Evolutionary conservation across 1,140 invertebrate genomes (phyloP).

Genomic region (Daktulosphaira vitifoliae): DNA sequence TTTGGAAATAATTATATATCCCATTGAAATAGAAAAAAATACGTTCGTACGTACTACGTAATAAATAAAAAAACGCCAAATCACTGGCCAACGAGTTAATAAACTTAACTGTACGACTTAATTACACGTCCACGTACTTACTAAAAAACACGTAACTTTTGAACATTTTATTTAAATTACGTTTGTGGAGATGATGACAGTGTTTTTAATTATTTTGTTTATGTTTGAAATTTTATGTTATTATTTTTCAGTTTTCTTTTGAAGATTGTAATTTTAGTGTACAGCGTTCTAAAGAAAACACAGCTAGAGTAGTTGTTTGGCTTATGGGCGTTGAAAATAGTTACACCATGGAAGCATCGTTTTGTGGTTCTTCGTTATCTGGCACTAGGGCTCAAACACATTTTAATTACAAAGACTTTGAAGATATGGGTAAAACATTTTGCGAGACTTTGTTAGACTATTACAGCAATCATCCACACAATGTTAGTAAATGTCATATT

Average conservation of each 20-base stretch:
- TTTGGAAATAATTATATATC: too few species aligned
- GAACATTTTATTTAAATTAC: too few species aligned
- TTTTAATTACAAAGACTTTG: conserved; percentile 71
- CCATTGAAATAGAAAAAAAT: too few species aligned
- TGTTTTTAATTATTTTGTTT: too few species aligned
- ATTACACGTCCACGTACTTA: too few species aligned
- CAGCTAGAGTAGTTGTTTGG: conserved; percentile 86
- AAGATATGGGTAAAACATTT: conserved; percentile 75
- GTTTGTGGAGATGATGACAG: too few species aligned
- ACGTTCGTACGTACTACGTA: too few species aligned
- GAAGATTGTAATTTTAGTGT: conserved; percentile 89
- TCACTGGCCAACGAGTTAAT: too few species aligned
- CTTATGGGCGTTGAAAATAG: conserved; percentile 87
- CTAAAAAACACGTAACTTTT: too few species aligned
- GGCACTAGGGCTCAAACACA: conserved; percentile 74
- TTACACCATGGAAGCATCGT: conserved; percentile 90
- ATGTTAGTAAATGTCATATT: conserved; percentile 49
- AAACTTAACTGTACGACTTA: too few species aligned
- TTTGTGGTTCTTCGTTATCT: conserved; percentile 69
- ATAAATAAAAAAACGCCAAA: too few species aligned
- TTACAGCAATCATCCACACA: conserved; percentile 76
- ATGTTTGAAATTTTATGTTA: too few species aligned
- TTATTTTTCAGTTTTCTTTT: conserved; percentile 67
- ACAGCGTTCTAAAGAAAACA: conserved; percentile 86
- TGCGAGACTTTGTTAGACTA: conserved; percentile 87